Percentiles rank a stretch among this genome's conserved stretches.
phyloP scores from a whole-genome alignment of 2,888 invertebrate genomes.

The Drosophila birchii region DNA sequence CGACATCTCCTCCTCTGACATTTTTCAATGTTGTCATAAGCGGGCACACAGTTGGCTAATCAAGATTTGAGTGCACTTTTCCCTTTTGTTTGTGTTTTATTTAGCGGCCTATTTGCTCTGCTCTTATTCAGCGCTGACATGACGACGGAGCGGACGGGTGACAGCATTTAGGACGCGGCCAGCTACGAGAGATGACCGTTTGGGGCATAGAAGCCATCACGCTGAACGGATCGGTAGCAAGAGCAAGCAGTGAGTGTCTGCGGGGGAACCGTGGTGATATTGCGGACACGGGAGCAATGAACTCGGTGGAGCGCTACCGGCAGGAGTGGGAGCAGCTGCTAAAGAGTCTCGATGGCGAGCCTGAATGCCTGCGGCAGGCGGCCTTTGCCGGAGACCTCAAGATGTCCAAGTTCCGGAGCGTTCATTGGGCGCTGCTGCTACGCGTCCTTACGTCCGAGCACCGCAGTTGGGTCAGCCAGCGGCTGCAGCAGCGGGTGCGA shows the following conservation, averaged over 20 bases:
- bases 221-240: slow-evolving; percentile 66
- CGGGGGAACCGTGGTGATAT: slow-evolving; percentile 35
- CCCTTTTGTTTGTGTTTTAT: slow-evolving; percentile 18
- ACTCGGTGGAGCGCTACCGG: slow-evolving; percentile 82
- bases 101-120: neutral
- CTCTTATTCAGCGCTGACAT: slow-evolving; percentile 8
- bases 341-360: slow-evolving; percentile 83
- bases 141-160: slow-evolving; percentile 7
- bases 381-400: slow-evolving; percentile 84
- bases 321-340: slow-evolving; percentile 82
- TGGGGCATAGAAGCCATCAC: slow-evolving; percentile 83
- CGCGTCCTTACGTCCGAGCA: slow-evolving; percentile 84
- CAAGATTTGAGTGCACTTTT: slow-evolving; percentile 10
- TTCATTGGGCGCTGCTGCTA: slow-evolving; percentile 85
- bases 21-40: neutral
- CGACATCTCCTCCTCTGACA: neutral
- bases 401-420: slow-evolving; percentile 85
- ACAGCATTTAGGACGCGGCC: slow-evolving; percentile 32
- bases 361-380: slow-evolving; percentile 85
- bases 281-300: slow-evolving; percentile 60
- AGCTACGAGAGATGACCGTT: slow-evolving; percentile 69
- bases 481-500: slow-evolving; percentile 82
- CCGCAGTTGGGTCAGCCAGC: slow-evolving; percentile 82
- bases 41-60: slow-evolving; percentile 3
- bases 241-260: slow-evolving; percentile 59